These are phyloP conservation scores for Drosophila melanosoma DNA, from an alignment of 2,888 invertebrate genomes.

Conservation along the genomic window DNA sequence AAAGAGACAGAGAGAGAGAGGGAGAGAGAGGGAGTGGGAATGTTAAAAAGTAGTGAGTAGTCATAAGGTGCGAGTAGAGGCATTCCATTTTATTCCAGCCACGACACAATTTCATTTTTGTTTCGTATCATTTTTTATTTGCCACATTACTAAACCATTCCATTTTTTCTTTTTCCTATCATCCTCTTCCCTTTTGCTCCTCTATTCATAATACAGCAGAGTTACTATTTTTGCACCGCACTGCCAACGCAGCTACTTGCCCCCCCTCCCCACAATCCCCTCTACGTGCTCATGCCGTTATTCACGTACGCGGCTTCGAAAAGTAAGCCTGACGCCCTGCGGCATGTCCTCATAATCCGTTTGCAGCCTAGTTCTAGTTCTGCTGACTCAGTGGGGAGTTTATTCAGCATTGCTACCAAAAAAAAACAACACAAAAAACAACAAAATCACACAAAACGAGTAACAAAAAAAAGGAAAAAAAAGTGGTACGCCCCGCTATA, in stretches of 20 bases:
- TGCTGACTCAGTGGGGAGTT: constrained; percentile 70
- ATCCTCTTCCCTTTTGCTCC: constrained; percentile 38
- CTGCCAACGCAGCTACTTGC: constrained; percentile 2
- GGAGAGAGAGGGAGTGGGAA: too few relatives aligned
- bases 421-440: constrained; percentile 8
- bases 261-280: neutral
- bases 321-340: constrained; percentile 76
- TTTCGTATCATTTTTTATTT: constrained; percentile 58
- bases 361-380: constrained; percentile 75
- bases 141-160: constrained; percentile 33
- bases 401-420: constrained; percentile 35
- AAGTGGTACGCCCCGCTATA: constrained; percentile 24
- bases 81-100: constrained; percentile 13
- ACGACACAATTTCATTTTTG: constrained; percentile 71
- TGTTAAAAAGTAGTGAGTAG: constrained; percentile 56
- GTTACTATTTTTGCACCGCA: constrained; percentile 60
- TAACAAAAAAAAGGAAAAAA: neutral
- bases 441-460: neutral
- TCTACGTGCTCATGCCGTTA: constrained; percentile 64
- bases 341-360: constrained; percentile 80
- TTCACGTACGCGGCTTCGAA: constrained; percentile 74
- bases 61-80: constrained; percentile 46
- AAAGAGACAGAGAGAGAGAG: neutral
- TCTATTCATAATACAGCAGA: constrained; percentile 71
- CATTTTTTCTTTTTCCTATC: constrained; percentile 6